Base-by-base conservation (phyloP, 1,140 invertebrate genomes). In the Arion vulgaris region DNA sequence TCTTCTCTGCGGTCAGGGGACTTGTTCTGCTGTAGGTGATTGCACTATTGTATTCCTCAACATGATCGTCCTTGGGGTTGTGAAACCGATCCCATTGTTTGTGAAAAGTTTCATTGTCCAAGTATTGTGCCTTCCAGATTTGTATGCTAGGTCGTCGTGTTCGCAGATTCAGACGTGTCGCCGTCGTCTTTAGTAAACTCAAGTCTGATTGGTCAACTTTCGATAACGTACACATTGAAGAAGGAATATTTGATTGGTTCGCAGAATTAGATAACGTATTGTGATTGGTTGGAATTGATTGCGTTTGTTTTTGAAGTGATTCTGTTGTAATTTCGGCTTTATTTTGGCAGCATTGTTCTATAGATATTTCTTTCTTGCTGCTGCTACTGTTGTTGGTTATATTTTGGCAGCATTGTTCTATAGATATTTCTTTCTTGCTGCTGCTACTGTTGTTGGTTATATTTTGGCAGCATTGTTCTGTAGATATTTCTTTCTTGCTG, bases 181-280 rank as follows among this genome's bases (percentile, higher is more conserved):
- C 62, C n/a, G 28, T 32, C 0, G n/a, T 28, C 19, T 66, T 34
- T 66, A 66, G 62, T 66, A 34, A 66, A 7, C 17, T 66, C 7
- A 66, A 66, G 32, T 66, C 62, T 66, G 62, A 66, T 32, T 66
- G 62, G 62, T 66, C 62, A 66, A 66, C 62, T 32, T n/a, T 34
- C 32, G 62, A 66, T 66, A 66, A 1, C 5, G n/a, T n/a, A 66
- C 28, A 28, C 28, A 32, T 34, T 7, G 28, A 15, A 1, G 28
- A 15, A 1, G 28, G 62, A 66, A 13, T 1, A 7, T 32, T 32
- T 66, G 62, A 66, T 66, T 66, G 62, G 62, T 2, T 66, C 7
- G 7, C 62, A 13, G 53, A 57, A 57, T 57, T 2, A n/a, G 53
- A 57, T 4, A 4, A 23, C 53, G 9, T 57, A 23, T 23, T 57